phyloP scores from a whole-genome alignment of 1,140 invertebrate species.

The Asbolus verrucosus region DNA sequence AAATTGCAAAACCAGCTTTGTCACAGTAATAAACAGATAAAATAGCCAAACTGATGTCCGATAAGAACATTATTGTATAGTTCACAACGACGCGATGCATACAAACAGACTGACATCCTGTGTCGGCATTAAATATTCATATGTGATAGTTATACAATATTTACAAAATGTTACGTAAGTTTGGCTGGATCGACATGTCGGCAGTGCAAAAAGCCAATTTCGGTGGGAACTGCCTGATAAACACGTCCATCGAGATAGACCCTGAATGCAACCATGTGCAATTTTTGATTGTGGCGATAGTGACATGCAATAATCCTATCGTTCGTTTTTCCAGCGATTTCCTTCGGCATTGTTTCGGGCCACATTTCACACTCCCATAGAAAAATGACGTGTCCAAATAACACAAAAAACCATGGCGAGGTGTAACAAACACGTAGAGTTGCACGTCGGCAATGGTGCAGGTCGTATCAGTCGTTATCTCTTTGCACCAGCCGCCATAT shows the following conservation, averaged over 20 bases:
- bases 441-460: slow-evolving; percentile 54
- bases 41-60: slow-evolving; percentile 35
- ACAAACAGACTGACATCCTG: slow-evolving; percentile 45
- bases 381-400: slow-evolving; percentile 14
- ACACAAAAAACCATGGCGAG: not conserved
- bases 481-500: slow-evolving; percentile 61
- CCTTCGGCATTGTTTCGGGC: slow-evolving; percentile 31
- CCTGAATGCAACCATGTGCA: slow-evolving; percentile 47
- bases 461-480: slow-evolving; percentile 60
- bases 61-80: slow-evolving; percentile 36
- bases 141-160: slow-evolving; percentile 28
- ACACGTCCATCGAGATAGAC: slow-evolving; percentile 22
- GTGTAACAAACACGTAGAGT: slow-evolving; percentile 32
- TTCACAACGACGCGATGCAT: slow-evolving; percentile 27
- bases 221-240: slow-evolving; percentile 24
- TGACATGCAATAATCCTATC: slow-evolving; percentile 42
- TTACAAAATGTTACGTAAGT: slow-evolving; percentile 32
- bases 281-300: slow-evolving; percentile 46
- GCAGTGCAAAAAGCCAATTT: slow-evolving; percentile 26
- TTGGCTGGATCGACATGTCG: slow-evolving; percentile 4
- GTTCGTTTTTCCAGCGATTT: slow-evolving; percentile 39
- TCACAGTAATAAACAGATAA: slow-evolving; percentile 32
- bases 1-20: slow-evolving; percentile 29
- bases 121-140: slow-evolving; percentile 42
- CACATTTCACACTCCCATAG: slow-evolving; percentile 35